phyloP scores from a whole-genome alignment of 2,888 invertebrate genomes.

The Lepetodrilus schrolli region DNA sequence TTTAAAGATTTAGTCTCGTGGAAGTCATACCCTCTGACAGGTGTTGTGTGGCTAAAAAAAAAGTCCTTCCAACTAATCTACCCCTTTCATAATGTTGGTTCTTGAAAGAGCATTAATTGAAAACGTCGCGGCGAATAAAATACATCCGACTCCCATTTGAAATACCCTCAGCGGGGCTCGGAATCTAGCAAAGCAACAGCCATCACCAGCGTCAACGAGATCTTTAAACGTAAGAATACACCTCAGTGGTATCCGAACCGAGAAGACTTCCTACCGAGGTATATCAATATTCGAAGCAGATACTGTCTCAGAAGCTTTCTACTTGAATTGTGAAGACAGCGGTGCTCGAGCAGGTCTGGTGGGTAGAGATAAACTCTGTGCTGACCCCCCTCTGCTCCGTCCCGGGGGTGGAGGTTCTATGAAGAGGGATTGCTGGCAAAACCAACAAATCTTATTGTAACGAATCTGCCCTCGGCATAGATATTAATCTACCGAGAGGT shows the following conservation, averaged over 20 bases:
- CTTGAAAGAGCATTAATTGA: not conserved
- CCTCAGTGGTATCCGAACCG: not conserved
- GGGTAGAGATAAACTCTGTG: slow-evolving; percentile 19
- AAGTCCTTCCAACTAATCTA: not conserved
- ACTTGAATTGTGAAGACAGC: not conserved
- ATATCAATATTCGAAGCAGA: slow-evolving; percentile 17
- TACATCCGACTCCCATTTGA: not conserved
- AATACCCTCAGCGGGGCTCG: not conserved
- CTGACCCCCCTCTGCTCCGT: not conserved
- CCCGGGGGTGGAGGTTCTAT: not conserved
- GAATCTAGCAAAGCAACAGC: not conserved
- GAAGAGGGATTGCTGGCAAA: slow-evolving; percentile 13
- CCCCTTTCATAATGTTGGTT: not conserved
- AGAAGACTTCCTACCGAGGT: not conserved
- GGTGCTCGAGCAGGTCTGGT: not conserved
- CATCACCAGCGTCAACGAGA: not conserved
- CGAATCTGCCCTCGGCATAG: slow-evolving; percentile 4
- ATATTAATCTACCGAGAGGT: slow-evolving; percentile 11
- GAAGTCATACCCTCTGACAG: slow-evolving; percentile 22
- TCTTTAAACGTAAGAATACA: not conserved
- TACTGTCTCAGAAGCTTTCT: not conserved
- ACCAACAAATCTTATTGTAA: slow-evolving; percentile 26
- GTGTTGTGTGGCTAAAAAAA: slow-evolving; percentile 11
- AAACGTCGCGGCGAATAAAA: not conserved
- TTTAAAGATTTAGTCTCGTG: no score